Conservation (phyloP, 2,888 invertebrate genomes). For the Caenorhabditis imperialis region DNA sequence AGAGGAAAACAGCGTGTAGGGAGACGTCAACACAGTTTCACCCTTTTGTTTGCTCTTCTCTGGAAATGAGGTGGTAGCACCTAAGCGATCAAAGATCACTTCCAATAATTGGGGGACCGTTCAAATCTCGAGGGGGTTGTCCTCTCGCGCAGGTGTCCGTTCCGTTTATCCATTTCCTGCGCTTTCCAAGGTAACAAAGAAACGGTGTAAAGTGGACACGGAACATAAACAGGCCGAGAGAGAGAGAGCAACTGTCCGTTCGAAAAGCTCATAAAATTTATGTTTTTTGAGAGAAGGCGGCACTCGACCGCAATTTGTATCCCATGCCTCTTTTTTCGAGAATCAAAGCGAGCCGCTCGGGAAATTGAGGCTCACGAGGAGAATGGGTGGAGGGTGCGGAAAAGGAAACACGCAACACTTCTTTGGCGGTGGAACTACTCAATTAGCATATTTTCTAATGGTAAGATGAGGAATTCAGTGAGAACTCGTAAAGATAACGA, state of each 20-base stretch:
- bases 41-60: conserved; percentile 17
- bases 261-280: too few relatives aligned
- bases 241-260: too few relatives aligned
- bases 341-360: too few relatives aligned
- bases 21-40: conserved; percentile 6
- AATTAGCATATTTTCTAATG: conserved; percentile 13
- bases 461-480: background rate
- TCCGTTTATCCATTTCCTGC: conserved; percentile 8
- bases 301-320: too few relatives aligned
- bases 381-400: conserved; percentile 2
- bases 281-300: too few relatives aligned
- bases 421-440: conserved; percentile 19
- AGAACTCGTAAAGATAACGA: too few relatives aligned
- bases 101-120: conserved; percentile 1
- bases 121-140: conserved; percentile 2
- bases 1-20: too few relatives aligned
- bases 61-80: background rate
- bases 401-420: conserved; percentile 12
- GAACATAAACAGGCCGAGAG: too few relatives aligned
- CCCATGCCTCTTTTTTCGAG: too few relatives aligned
- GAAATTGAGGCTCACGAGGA: too few relatives aligned
- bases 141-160: conserved; percentile 23
- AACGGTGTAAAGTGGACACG: conserved; percentile 1
- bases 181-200: conserved; percentile 14
- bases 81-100: conserved; percentile 37